Percentiles rank a stretch among this genome's conserved stretches.
Conservation (phyloP, 37 sponge, comb jelly and placozoan species). For the Spongia lamella region DNA sequence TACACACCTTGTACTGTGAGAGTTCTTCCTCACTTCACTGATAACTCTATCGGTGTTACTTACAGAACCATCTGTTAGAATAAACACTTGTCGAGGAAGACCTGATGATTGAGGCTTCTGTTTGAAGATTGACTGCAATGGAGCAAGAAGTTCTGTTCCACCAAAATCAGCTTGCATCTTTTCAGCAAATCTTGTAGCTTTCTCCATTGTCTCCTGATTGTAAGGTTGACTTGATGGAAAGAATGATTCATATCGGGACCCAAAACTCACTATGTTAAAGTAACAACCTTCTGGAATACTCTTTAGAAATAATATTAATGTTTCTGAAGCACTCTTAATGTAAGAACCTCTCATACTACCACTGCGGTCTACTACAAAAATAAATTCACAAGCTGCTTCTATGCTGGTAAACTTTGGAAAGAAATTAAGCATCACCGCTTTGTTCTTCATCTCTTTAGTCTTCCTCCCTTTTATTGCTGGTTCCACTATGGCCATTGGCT, state of each 20-base stretch:
- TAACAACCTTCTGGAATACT: constrained; percentile 75
- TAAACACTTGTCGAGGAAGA: constrained; percentile 73
- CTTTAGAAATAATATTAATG: constrained; percentile 77
- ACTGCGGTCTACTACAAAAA: constrained; percentile 84
- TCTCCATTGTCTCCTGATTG: constrained; percentile 58
- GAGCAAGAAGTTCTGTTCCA: constrained; percentile 68
- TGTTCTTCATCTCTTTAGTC: constrained; percentile 27
- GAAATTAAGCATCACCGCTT: constrained; percentile 73
- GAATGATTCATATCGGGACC: constrained; percentile 41
- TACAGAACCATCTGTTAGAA: constrained; percentile 78
- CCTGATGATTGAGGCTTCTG: constrained; percentile 29
- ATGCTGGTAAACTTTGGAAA: constrained; percentile 50
- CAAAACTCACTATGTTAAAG: constrained; percentile 89
- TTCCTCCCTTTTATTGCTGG: constrained; percentile 4
- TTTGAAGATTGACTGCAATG: constrained; percentile 57
- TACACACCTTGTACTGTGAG: constrained; percentile 14
- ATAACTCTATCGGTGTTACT: constrained; percentile 62
- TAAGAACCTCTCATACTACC: constrained; percentile 76
- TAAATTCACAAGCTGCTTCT: constrained; percentile 58
- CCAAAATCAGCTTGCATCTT: constrained; percentile 63
- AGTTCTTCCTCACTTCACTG: constrained; percentile 48
- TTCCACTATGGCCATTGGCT: constrained; percentile 51
- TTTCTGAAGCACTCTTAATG: constrained; percentile 72
- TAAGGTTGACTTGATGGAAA: constrained; percentile 66
- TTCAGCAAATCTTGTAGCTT: constrained; percentile 51